These are phyloP conservation scores for Heteronetta atricapilla DNA, from an alignment of 2,113 vertebrate species.

Conservation along the genomic window DNA sequence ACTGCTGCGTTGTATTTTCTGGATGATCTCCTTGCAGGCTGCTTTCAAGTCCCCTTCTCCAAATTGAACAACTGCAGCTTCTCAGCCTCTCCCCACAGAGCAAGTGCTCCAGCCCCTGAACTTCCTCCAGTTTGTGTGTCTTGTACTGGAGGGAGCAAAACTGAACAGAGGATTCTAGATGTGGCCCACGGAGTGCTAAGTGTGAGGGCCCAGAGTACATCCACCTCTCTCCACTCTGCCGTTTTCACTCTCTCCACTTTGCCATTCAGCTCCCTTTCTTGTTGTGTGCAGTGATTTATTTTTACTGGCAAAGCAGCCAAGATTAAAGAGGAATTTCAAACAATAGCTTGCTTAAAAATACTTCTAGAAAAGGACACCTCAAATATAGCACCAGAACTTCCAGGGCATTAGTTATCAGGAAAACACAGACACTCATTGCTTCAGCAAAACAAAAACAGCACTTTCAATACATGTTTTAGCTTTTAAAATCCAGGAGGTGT, in stretches of 20 bases:
- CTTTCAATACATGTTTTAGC: not conserved
- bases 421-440: not conserved
- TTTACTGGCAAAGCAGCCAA: not conserved
- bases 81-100: too few relatives aligned
- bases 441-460: not conserved
- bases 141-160: too few relatives aligned
- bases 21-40: not conserved
- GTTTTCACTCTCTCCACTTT: not conserved
- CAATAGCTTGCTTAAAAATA: not conserved
- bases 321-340: not conserved
- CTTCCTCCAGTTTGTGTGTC: too few relatives aligned
- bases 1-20: not conserved
- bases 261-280: not conserved
- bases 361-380: not conserved
- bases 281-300: not conserved
- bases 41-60: not conserved
- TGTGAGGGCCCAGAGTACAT: too few relatives aligned
- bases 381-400: not conserved
- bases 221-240: too few relatives aligned
- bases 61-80: not conserved
- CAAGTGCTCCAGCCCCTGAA: too few relatives aligned
- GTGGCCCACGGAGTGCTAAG: too few relatives aligned
- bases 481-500: slow-evolving; percentile 24
- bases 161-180: too few relatives aligned
- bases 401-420: not conserved